phyloP scores from a whole-genome alignment of 2,888 invertebrate genomes.

The Incurvaria masculella region DNA sequence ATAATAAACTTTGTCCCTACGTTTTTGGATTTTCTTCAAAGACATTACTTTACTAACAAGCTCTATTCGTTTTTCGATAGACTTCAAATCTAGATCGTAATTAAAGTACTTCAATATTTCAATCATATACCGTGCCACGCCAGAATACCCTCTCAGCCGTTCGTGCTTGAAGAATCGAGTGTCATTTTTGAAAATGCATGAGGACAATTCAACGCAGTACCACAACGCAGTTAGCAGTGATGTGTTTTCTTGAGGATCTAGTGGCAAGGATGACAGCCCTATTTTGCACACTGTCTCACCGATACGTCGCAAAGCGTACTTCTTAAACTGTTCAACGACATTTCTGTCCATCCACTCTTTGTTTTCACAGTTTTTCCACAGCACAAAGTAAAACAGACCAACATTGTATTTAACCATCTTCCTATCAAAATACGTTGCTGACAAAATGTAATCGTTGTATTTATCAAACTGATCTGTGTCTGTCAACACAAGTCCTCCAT shows the following conservation, averaged over 20 bases:
- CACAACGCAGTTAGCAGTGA: constrained; percentile 24
- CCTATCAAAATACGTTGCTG: constrained; percentile 26
- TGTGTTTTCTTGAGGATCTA: constrained; percentile 22
- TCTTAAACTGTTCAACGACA: constrained; percentile 24
- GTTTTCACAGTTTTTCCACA: constrained; percentile 27
- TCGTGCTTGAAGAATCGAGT: constrained; percentile 20
- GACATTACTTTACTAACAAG: constrained; percentile 21
- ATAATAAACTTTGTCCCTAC: constrained; percentile 20
- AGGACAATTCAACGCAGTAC: constrained; percentile 26
- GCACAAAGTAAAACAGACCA: constrained; percentile 25
- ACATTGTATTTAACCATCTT: constrained; percentile 25
- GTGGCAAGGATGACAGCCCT: constrained; percentile 24
- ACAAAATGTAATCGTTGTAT: constrained; percentile 29
- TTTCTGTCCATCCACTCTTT: constrained; percentile 30
- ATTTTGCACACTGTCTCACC: constrained; percentile 22
- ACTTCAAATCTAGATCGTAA: constrained; percentile 21
- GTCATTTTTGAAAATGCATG: constrained; percentile 24
- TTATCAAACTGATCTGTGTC: constrained; percentile 24
- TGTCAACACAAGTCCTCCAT: constrained; percentile 25
- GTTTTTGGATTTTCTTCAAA: constrained; percentile 21
- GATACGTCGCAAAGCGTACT: constrained; percentile 24
- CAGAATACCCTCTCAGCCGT: constrained; percentile 21
- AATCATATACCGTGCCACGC: constrained; percentile 22
- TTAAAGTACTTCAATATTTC: constrained; percentile 23
- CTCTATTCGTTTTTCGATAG: constrained; percentile 21